Percentiles rank a stretch among this genome's conserved stretches.
These are phyloP conservation scores for Hemibagrus wyckioides DNA, from an alignment of 2,113 vertebrate genomes.

Conservation along the genomic window DNA sequence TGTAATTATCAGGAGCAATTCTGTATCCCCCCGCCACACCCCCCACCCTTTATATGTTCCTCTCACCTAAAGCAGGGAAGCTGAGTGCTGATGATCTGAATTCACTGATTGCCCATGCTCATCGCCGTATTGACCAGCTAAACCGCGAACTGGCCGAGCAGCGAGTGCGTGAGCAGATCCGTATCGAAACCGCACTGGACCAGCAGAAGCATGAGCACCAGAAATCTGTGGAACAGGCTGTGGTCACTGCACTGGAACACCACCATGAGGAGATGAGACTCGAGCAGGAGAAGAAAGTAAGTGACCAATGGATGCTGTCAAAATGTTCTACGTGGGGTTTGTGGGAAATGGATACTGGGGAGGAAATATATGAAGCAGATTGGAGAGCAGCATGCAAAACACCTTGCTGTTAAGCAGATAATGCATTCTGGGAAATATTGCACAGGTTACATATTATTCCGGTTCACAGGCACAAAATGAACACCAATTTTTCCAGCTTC, in stretches of 20 bases:
- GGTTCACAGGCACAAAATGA: too few relatives aligned
- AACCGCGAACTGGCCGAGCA: conserved; percentile 88
- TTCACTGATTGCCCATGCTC: conserved; percentile 89
- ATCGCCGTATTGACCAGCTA: conserved; percentile 93
- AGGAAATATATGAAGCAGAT: too few relatives aligned
- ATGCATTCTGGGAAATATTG: too few relatives aligned
- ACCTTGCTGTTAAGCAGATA: too few relatives aligned
- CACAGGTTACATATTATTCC: too few relatives aligned
- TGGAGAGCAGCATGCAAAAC: too few relatives aligned
- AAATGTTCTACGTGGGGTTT: too few relatives aligned
- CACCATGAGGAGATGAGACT: conserved; percentile 78
- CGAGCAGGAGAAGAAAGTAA: conserved; percentile 89
- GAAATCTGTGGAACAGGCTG: conserved; percentile 75
- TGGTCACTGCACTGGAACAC: conserved; percentile 80
- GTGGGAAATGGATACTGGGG: too few relatives aligned
- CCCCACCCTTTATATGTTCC: background rate
- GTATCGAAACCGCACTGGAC: conserved; percentile 81
- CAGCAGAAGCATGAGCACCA: conserved; percentile 89
- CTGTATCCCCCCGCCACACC: background rate
- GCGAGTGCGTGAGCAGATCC: conserved; percentile 86
- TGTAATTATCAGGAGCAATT: background rate
- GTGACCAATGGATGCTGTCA: background rate
- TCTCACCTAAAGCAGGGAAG: conserved; percentile 77
- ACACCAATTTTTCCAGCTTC: too few relatives aligned
- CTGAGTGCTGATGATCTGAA: conserved; percentile 88